These are phyloP conservation scores for Drosophila leontia DNA, from an alignment of 1,140 invertebrate species.

Conservation along the genomic window DNA sequence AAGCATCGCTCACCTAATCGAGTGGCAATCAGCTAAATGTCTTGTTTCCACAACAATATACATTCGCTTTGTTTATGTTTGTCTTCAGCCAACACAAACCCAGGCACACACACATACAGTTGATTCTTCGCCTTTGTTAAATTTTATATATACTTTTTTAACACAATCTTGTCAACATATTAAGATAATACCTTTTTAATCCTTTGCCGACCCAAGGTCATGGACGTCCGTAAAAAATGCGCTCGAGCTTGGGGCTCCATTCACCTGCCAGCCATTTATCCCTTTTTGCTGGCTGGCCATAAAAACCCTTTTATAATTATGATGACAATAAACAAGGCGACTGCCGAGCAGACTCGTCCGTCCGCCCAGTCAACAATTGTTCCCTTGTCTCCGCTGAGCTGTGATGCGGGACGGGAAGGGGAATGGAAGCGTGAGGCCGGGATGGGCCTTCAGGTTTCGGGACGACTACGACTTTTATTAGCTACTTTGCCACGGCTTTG, in stretches of 20 bases:
- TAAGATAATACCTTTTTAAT: slow-evolving; percentile 82
- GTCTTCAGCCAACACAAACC: slow-evolving; percentile 4
- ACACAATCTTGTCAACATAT: slow-evolving; percentile 82
- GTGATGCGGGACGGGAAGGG: slow-evolving; percentile 17
- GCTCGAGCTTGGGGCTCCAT: slow-evolving; percentile 29
- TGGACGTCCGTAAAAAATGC: slow-evolving; percentile 31
- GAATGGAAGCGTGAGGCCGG: neutral
- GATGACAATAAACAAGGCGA: slow-evolving; percentile 78
- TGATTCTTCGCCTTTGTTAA: slow-evolving; percentile 7
- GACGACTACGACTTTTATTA: slow-evolving; percentile 68
- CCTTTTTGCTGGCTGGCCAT: slow-evolving; percentile 62
- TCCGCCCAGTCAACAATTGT: slow-evolving; percentile 43
- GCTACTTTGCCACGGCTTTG: slow-evolving; percentile 77
- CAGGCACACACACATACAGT: slow-evolving; percentile 3
- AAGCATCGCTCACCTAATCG: slow-evolving; percentile 32
- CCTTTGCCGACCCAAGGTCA: slow-evolving; percentile 80
- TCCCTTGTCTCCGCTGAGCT: slow-evolving; percentile 34
- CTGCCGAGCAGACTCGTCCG: slow-evolving; percentile 19
- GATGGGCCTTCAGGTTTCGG: slow-evolving; percentile 26
- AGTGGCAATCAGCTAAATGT: slow-evolving; percentile 51
- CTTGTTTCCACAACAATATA: slow-evolving; percentile 48
- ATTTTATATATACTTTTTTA: slow-evolving; percentile 21
- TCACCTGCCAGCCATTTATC: slow-evolving; percentile 71
- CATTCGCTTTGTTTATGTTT: slow-evolving; percentile 39
- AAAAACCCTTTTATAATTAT: slow-evolving; percentile 83